Evolutionary conservation across 2,797 vertebrate species (phyloP).

Genomic region (Parambassis ranga): DNA sequence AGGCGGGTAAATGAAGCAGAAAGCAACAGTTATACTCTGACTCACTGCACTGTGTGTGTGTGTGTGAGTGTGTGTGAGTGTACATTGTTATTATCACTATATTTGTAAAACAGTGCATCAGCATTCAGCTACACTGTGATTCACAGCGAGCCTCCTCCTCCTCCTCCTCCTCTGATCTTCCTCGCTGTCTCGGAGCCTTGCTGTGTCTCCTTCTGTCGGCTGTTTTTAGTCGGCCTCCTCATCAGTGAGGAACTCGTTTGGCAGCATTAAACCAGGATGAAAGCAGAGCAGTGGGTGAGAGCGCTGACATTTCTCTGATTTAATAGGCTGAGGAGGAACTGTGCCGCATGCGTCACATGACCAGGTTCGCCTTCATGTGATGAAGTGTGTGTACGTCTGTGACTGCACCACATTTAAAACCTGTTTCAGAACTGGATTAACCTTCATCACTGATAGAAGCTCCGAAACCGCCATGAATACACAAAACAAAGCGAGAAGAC

Average conservation of each 20-base stretch:
- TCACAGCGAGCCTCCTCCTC: neutral
- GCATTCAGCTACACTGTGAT: neutral
- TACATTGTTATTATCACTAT: slow-evolving; percentile 11
- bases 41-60: neutral
- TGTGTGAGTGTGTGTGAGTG: neutral
- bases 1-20: slow-evolving; percentile 38
- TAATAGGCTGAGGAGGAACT: neutral
- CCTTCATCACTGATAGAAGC: too few species aligned
- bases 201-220: neutral
- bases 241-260: neutral
- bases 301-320: neutral
- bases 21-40: slow-evolving; percentile 11
- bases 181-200: neutral
- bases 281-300: neutral
- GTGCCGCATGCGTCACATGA: neutral
- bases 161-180: neutral
- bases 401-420: neutral
- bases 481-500: too few species aligned
- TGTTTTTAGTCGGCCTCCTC: neutral
- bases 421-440: too few species aligned
- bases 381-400: too few species aligned
- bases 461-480: too few species aligned
- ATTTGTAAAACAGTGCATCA: slow-evolving; percentile 25
- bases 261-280: neutral
- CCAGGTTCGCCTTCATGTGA: neutral